Evolutionary conservation across 2,113 vertebrate species (phyloP).

Genomic region (Pedionomus torquatus): DNA sequence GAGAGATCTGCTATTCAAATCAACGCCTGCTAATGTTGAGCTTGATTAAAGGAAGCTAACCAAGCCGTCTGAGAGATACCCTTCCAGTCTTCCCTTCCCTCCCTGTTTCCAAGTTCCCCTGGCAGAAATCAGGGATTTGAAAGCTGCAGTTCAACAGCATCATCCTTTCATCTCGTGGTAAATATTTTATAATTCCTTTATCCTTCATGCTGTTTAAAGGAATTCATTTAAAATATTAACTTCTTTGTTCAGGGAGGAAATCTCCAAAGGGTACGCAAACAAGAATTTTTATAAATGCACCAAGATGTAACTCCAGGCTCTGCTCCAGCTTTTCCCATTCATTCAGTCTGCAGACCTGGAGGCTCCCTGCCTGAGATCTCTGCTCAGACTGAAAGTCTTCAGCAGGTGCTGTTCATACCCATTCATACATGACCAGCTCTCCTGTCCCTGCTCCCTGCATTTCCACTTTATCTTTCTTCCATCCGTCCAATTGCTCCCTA

Average conservation of each 20-base stretch:
- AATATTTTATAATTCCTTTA: slow-evolving; percentile 58
- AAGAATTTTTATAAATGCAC: slow-evolving; percentile 20
- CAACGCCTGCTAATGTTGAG: background rate
- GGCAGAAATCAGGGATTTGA: slow-evolving; percentile 33
- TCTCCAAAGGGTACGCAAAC: slow-evolving; percentile 10
- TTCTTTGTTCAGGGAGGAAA: slow-evolving; percentile 23
- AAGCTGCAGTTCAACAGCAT: slow-evolving; percentile 13
- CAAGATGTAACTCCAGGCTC: slow-evolving; percentile 24
- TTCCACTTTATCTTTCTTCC: background rate
- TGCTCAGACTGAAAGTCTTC: background rate
- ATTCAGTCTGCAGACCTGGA: slow-evolving; percentile 40
- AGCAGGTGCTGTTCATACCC: background rate
- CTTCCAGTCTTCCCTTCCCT: background rate
- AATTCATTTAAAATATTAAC: slow-evolving; percentile 39
- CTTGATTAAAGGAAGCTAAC: slow-evolving; percentile 23
- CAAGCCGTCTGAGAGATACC: background rate
- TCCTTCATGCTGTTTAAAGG: slow-evolving; percentile 25
- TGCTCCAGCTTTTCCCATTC: slow-evolving; percentile 54
- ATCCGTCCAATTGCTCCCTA: background rate
- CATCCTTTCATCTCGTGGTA: slow-evolving; percentile 24
- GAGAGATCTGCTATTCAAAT: background rate
- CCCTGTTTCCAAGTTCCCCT: background rate
- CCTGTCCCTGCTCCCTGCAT: background rate
- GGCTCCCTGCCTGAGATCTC: slow-evolving; percentile 12
- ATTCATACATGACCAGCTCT: background rate